Base-by-base conservation (phyloP, 2,888 invertebrate species). In the Nomada fucata region DNA sequence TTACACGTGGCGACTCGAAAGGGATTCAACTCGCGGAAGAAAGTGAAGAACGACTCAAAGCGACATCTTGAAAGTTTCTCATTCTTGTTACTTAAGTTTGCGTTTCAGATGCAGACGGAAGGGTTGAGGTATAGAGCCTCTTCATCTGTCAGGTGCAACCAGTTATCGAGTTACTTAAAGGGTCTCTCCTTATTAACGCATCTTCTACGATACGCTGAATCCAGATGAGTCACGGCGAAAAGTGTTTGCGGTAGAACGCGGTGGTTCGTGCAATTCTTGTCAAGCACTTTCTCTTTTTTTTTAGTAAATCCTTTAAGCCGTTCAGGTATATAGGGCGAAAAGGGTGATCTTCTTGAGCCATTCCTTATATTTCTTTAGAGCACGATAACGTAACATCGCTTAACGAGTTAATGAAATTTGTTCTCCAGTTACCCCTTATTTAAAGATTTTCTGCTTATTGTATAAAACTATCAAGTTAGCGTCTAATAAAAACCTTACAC, bases 161-260 rank as follows among this genome's bases (percentile, higher is more conserved):
- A 81, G 86, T 86, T 88, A 89, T 89, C 88, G 84, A 89, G 88
- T 88, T 88, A 88, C 88, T 88, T 86, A 88, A 81, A 82, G 85
- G 76, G 76, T 78, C 79, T 69, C 76, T 68, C 59, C 84, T 72
- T 75, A 81, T 82, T 84, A 89, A 89, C 84, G 87, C 83, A 82
- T 82, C 79, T 65, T 57, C 47, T 0, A 79, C 78, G 80, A 81
- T 71, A 85, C 81, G 81, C 82, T 83, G 60, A 71, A 60, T 79
- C 61, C 77, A 79, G 76, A 76, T 72, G 65, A 65, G 72, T 77
- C 70, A 79, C 72, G 83, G 76, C 70, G 70, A 79, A 79, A 72
- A 69, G 65, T 63, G 74, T 68, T 68, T 64, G 71, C 53, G 67
- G 75, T 63, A 70, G 73, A 67, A 76, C 61, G 53, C 77, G 18